Base-by-base conservation (phyloP, 1,140 invertebrate genomes). In the Papilio glaucus region DNA sequence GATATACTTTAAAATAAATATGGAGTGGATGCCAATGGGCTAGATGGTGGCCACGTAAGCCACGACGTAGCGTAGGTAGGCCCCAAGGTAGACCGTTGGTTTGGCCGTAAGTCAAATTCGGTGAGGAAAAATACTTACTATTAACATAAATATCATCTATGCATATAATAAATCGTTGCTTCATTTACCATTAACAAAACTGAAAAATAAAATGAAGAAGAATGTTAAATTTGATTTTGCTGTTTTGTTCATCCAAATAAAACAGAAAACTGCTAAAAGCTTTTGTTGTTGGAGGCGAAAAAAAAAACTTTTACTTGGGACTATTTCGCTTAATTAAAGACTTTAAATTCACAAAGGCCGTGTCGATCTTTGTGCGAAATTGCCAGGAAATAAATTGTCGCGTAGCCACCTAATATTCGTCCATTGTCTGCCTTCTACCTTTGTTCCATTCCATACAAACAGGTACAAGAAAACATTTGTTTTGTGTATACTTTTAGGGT, bases 301-400 rank as follows among this genome's bases (percentile, higher is more conserved):
- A 37, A 37, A 37, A 61, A 15, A 33, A 61, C 60, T 33, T 61
- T 37, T 61, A 37, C 60, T 61, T 61, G 7, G 29, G 24, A n/a
- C 24, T 33, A 61, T 38, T 63, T 33, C 33, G 37, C 9, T 63
- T 38, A 63, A 63, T 63, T 63, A 63, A 63, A 63, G 13, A 63
- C 61, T 39, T 63, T 18, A 63, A 63, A 63, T 39, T 63, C 33
- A 63, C 61, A 63, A 63, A 63, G 9, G 61, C 29, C 1, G 13
- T 63, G 61, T 63, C 37, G 61, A 63, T 39, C 37, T 63, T 12
- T 37, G 61, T 21, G 61, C 33, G 15, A 63, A 63, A 39, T 63
- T 39, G 61, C 0, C 29, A 10, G 7, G 33, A 39, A 63, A 63
- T 63, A 38, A 63, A 39, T 18, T 63, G 61, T 63, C 61, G 13